Percentiles rank a stretch among this genome's conserved stretches.
Conservation (phyloP, 2,113 vertebrate species). For the Colistium nudipinnis region DNA sequence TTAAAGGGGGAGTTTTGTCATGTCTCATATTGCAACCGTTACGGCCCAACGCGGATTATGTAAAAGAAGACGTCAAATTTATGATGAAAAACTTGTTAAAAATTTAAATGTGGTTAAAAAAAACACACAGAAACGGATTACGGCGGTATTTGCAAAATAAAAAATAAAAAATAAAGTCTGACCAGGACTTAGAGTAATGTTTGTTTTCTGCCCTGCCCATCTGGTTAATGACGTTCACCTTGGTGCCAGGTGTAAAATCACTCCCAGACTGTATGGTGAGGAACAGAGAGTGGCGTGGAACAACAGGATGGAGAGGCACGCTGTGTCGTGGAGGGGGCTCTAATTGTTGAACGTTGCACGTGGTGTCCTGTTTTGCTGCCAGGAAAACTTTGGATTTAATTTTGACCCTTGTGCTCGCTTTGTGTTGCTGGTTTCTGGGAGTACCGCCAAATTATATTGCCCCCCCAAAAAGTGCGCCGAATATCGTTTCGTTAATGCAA, state of each 20-base stretch:
- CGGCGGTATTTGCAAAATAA: conserved; percentile 5
- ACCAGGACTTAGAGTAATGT: conserved; percentile 20
- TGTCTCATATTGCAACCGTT: too few relatives aligned
- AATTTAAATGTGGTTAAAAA: too few relatives aligned
- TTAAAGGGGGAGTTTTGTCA: too few relatives aligned
- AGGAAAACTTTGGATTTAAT: conserved; percentile 63
- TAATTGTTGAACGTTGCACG: conserved; percentile 43
- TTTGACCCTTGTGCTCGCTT: conserved; percentile 56
- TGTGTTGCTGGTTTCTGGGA: conserved; percentile 66
- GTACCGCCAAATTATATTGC: conserved; percentile 46
- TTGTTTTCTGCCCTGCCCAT: conserved; percentile 28
- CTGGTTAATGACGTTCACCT: conserved; percentile 45
- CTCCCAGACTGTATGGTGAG: conserved; percentile 26
- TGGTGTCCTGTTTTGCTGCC: conserved; percentile 55
- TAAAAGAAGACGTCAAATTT: too few relatives aligned
- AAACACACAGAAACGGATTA: neutral
- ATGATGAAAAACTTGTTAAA: too few relatives aligned
- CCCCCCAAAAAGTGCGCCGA: conserved; percentile 10
- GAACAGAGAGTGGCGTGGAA: conserved; percentile 22
- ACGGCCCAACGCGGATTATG: too few relatives aligned
- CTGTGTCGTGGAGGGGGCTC: conserved; percentile 14
- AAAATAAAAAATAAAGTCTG: too few relatives aligned
- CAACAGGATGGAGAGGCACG: conserved; percentile 19
- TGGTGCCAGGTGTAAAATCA: conserved; percentile 53
- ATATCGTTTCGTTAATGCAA: conserved; percentile 39